Percentiles rank a stretch among this genome's conserved stretches.
These are phyloP conservation scores for Thrips palmi DNA, from an alignment of 1,140 invertebrate genomes.

Conservation along the genomic window DNA sequence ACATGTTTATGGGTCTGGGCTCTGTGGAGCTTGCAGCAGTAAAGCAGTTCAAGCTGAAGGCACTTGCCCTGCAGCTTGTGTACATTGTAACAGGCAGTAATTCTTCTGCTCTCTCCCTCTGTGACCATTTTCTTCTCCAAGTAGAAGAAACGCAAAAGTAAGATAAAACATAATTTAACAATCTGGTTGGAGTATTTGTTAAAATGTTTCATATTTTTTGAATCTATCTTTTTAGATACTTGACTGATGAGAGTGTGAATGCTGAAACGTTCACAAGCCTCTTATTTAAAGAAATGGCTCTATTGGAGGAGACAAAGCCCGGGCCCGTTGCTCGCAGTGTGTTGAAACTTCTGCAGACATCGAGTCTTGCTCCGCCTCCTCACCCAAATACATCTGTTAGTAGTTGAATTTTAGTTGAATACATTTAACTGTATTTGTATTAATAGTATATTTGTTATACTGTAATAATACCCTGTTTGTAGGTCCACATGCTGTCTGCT, in stretches of 20 bases:
- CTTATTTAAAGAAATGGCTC: constrained; percentile 56
- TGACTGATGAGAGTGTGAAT: constrained; percentile 28
- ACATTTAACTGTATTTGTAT: constrained; percentile 12
- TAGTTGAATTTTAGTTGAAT: constrained; percentile 5
- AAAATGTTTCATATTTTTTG: constrained; percentile 2
- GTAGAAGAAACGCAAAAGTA: constrained; percentile 35
- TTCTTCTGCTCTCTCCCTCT: constrained; percentile 36
- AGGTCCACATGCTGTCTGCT: constrained; percentile 60
- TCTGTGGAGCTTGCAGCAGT: constrained; percentile 55
- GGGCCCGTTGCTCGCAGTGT: constrained; percentile 61
- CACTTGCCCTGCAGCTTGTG: constrained; percentile 64
- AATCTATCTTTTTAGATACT: constrained; percentile 19
- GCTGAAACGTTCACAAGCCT: constrained; percentile 61
- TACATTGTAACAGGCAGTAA: constrained; percentile 44
- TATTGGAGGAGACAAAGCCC: constrained; percentile 67
- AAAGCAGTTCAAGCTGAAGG: constrained; percentile 66
- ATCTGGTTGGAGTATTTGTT: neutral
- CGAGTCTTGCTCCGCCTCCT: constrained; percentile 36
- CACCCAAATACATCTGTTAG: constrained; percentile 35
- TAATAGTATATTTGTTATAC: neutral
- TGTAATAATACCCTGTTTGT: constrained; percentile 13
- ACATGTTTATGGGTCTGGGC: constrained; percentile 63
- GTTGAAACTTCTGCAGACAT: constrained; percentile 52
- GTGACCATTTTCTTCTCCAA: constrained; percentile 40
- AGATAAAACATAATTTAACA: constrained; percentile 4